Percentiles rank a stretch among this genome's conserved stretches.
Conservation (phyloP, 2,888 invertebrate genomes). For the Acronicta alni region DNA sequence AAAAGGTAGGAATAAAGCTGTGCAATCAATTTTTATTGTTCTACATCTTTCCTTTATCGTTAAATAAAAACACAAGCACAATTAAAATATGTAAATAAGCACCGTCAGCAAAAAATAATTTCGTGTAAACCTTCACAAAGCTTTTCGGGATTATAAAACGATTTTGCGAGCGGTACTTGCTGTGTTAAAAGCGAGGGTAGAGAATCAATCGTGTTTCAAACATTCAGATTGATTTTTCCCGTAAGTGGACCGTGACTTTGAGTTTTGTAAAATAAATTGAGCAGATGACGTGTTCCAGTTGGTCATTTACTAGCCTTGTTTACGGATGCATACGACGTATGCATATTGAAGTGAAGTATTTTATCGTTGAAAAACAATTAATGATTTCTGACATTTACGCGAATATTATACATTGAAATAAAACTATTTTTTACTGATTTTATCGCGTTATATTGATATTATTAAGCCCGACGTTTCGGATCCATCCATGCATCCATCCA, state of each 20-base stretch:
- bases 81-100: constrained; percentile 45
- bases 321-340: too few species aligned
- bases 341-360: too few species aligned
- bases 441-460: too few species aligned
- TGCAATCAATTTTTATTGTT: constrained; percentile 4
- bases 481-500: too few species aligned
- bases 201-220: constrained; percentile 49
- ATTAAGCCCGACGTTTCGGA: too few species aligned
- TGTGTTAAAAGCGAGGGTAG: constrained; percentile 34
- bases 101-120: constrained; percentile 31
- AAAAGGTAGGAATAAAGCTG: neutral
- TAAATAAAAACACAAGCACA: constrained; percentile 28
- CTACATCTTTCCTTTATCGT: neutral
- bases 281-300: constrained; percentile 36
- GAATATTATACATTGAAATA: too few species aligned
- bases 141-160: constrained; percentile 33
- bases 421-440: too few species aligned
- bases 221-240: constrained; percentile 47
- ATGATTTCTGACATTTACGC: too few species aligned
- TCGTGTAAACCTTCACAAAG: constrained; percentile 32
- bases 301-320: constrained; percentile 44
- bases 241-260: constrained; percentile 45
- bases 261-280: constrained; percentile 52
- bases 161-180: constrained; percentile 20
- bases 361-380: too few species aligned